Evolutionary conservation across 2,113 vertebrate genomes (phyloP).

Genomic region (Potamarius usumacintae): DNA sequence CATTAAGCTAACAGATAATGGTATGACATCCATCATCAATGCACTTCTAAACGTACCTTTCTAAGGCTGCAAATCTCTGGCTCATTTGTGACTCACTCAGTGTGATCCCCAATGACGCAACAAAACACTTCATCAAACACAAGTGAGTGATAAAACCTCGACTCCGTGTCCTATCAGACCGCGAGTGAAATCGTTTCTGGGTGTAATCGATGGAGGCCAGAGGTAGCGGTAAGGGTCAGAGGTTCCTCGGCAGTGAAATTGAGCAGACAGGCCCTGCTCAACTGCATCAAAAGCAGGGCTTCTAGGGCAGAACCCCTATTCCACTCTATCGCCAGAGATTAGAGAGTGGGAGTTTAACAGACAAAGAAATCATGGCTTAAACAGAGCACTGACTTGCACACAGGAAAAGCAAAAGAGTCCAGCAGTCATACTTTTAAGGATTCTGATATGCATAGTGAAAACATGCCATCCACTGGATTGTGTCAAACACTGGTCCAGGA

Average conservation of each 20-base stretch:
- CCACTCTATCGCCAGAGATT: background rate
- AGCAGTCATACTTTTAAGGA: too few relatives aligned
- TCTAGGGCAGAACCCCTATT: constrained; percentile 24
- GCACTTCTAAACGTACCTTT: too few relatives aligned
- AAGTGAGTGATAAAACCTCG: background rate
- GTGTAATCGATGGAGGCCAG: constrained; percentile 1
- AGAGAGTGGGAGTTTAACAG: background rate
- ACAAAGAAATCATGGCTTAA: background rate
- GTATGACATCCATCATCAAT: background rate
- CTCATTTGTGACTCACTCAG: background rate
- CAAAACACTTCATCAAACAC: constrained; percentile 21
- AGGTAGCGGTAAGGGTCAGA: constrained; percentile 4
- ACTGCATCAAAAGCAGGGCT: constrained; percentile 14
- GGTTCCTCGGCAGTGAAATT: constrained; percentile 4
- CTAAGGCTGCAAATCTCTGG: background rate
- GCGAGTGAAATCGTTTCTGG: constrained; percentile 1
- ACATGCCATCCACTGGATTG: background rate
- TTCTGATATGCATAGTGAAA: background rate
- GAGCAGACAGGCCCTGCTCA: constrained; percentile 9
- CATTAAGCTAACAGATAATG: background rate
- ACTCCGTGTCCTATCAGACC: background rate
- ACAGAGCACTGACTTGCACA: background rate
- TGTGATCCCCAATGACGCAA: background rate
- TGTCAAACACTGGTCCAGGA: background rate
- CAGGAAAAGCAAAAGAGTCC: background rate